Percentiles rank a stretch among this genome's conserved stretches.
Conservation (phyloP, 2,888 invertebrate genomes). For the Pheosia gnoma region DNA sequence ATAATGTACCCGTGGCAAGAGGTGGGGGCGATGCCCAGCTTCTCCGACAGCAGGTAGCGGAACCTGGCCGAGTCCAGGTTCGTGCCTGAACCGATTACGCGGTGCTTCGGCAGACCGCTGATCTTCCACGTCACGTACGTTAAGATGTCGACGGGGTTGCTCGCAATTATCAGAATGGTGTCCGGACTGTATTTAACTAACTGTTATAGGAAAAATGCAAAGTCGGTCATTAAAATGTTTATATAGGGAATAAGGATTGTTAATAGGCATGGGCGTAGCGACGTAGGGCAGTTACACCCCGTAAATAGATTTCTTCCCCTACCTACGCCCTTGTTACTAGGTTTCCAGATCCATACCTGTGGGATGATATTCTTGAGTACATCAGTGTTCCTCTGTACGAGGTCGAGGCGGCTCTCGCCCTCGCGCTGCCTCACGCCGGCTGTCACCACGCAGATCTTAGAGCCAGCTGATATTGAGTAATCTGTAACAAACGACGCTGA, state of each 20-base stretch:
- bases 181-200: slow-evolving; percentile 93
- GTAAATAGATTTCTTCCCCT: too few species aligned
- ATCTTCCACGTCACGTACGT: slow-evolving; percentile 98
- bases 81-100: slow-evolving; percentile 96
- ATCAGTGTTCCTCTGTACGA: slow-evolving; percentile 96
- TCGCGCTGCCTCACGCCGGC: slow-evolving; percentile 96
- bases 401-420: slow-evolving; percentile 93
- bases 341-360: slow-evolving; percentile 52
- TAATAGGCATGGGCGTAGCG: too few species aligned
- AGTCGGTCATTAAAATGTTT: too few species aligned
- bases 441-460: slow-evolving; percentile 93
- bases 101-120: slow-evolving; percentile 93
- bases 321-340: too few species aligned
- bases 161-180: slow-evolving; percentile 93
- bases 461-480: slow-evolving; percentile 90
- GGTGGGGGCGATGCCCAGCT: slow-evolving; percentile 90
- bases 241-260: too few species aligned
- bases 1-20: slow-evolving; percentile 97
- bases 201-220: slow-evolving; percentile 48
- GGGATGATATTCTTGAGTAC: slow-evolving; percentile 95
- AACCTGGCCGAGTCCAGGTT: slow-evolving; percentile 97
- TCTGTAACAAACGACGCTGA: slow-evolving; percentile 73
- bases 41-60: slow-evolving; percentile 93
- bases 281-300: too few species aligned
- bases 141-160: slow-evolving; percentile 96